Conservation (phyloP, 2,888 invertebrate species). For the Pristionchus arcanus region DNA sequence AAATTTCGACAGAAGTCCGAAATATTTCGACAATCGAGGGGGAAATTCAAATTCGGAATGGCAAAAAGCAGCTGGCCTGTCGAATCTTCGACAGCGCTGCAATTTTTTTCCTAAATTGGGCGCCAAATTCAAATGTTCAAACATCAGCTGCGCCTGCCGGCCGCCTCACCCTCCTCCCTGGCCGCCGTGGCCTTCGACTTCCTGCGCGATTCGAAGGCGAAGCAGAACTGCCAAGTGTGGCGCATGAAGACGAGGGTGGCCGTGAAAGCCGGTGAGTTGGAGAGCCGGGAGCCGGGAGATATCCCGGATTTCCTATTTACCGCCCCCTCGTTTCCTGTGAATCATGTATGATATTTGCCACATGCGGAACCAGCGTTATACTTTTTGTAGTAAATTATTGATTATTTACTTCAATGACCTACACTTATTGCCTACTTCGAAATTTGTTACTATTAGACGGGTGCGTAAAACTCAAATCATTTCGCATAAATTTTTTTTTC, state of each 20-base stretch:
- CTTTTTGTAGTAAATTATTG: too few relatives aligned
- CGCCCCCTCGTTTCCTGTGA: too few relatives aligned
- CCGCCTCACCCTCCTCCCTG: slow-evolving; percentile 14
- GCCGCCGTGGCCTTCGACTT: slow-evolving; percentile 71
- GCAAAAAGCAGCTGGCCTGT: background rate
- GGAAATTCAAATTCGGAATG: background rate
- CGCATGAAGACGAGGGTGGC: slow-evolving; percentile 78
- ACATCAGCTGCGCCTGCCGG: slow-evolving; percentile 31
- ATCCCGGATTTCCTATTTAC: too few relatives aligned
- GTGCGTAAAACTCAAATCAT: background rate
- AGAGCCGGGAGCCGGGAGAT: background rate
- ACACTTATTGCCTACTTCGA: background rate
- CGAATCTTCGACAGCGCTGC: background rate
- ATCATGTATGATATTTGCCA: too few relatives aligned
- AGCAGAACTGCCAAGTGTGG: slow-evolving; percentile 77
- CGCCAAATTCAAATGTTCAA: slow-evolving; percentile 3
- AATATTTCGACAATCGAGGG: background rate
- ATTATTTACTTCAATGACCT: background rate
- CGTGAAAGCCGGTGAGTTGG: slow-evolving; percentile 76
- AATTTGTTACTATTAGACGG: background rate
- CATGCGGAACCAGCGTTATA: too few relatives aligned
- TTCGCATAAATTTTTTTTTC: background rate
- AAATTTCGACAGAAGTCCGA: background rate
- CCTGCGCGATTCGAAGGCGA: slow-evolving; percentile 73
- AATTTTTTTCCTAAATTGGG: background rate